Evolutionary conservation across 2,888 invertebrate genomes (phyloP), one percentile per base, ranked within the genome.

Genomic region (Cheiracanthium punctorium): DNA sequence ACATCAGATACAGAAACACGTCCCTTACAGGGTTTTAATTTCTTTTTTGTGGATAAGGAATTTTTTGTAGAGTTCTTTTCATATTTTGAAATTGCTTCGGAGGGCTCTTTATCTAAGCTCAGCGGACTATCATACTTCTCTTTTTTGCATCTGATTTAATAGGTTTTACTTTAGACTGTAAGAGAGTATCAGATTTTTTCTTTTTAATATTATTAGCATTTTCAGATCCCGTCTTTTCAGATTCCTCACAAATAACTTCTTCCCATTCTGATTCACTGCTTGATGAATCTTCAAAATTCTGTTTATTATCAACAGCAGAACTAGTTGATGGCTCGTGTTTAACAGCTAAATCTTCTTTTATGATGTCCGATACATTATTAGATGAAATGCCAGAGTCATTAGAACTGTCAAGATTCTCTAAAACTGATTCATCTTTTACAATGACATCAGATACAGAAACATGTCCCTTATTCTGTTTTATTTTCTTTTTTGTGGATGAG

Each of bases 151-250:
- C 12, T 58, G 4, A 17, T n/a, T 95, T 94, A 8, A 97, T 93
- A 65, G 94, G 94, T 28, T 97, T 95, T 92, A 96, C 94, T 65
- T 97, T 93, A 8, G 95, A 95, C 90, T 94, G 94, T 90, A 94
- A 93, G 0, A 95, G 95, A 24, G 91, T 89, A 72, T 90, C 90
- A 10, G 91, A 91, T 73, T 90, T 88, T 37, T 89, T 89, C 58
- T 88, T 80, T 33, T 88, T 88, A n/a, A 89, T 74, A 41, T 71
- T 73, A 32, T 74, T 75, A n/a, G 32, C 70, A n/a, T 77, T 88
- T 64, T 12, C 87, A 74, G n/a, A 88, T 75, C 8, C 88, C 89
- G 74, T 89, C 89, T n/a, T n/a, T n/a, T n/a, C n/a, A n/a, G n/a
- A n/a, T n/a, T n/a, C n/a, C n/a, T n/a, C n/a, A n/a, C n/a, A n/a